Percentiles rank a stretch among this genome's conserved stretches.
Evolutionary conservation across 2,888 invertebrate species (phyloP).

Genomic region (Cremastinae sp.): DNA sequence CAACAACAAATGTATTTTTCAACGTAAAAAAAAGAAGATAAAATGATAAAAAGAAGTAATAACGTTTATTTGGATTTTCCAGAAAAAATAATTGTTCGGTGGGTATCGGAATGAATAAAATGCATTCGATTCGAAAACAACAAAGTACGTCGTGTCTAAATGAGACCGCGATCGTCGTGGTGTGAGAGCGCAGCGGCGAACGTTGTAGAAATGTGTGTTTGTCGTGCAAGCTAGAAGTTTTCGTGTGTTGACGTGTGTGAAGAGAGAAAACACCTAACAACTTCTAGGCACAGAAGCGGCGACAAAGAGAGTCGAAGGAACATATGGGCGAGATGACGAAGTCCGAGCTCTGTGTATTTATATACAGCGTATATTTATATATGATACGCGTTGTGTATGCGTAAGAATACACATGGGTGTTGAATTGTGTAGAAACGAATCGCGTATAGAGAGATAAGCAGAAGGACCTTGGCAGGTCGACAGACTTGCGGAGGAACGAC

Average conservation of each 20-base stretch:
- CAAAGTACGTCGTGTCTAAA: not conserved
- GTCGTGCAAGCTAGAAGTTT: slow-evolving; percentile 5
- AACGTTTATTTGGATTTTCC: too few relatives aligned
- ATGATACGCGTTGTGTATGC: not conserved
- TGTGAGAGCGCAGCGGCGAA: not conserved
- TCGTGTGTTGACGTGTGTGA: slow-evolving; percentile 13
- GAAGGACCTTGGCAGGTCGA: slow-evolving; percentile 78
- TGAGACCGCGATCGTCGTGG: slow-evolving; percentile 29
- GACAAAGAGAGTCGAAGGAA: slow-evolving; percentile 43
- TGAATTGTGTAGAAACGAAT: slow-evolving; percentile 1
- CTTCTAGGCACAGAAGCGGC: slow-evolving; percentile 8
- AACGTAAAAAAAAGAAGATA: not conserved
- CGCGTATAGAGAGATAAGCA: slow-evolving; percentile 51
- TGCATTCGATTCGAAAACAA: slow-evolving; percentile 4
- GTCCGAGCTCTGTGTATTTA: not conserved
- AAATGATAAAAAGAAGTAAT: too few relatives aligned
- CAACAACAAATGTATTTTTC: too few relatives aligned
- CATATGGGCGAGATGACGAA: slow-evolving; percentile 55
- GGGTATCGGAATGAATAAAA: not conserved
- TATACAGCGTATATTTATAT: not conserved
- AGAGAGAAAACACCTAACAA: slow-evolving; percentile 14
- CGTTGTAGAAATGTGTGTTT: slow-evolving; percentile 32
- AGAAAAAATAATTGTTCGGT: too few relatives aligned
- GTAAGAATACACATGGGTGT: not conserved
- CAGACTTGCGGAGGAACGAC: slow-evolving; percentile 78